Conservation (phyloP, 2,888 invertebrate genomes). For the Acheta domesticus region DNA sequence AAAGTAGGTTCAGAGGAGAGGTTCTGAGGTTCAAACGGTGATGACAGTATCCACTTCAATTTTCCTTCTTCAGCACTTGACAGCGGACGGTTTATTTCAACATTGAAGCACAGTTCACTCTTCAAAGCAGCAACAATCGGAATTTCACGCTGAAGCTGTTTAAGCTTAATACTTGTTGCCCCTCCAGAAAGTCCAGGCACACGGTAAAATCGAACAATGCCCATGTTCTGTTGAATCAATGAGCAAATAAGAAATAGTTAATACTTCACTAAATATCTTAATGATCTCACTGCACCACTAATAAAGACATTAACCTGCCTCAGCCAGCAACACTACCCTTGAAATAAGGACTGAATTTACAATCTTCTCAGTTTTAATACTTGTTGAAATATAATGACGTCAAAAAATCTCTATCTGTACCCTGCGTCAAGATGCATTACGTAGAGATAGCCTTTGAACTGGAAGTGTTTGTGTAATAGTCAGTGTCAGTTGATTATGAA, state of each 20-base stretch:
- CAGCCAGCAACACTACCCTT: too few species aligned
- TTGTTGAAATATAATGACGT: too few species aligned
- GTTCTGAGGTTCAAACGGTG: slow-evolving; percentile 61
- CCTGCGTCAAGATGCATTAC: too few species aligned
- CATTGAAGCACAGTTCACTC: slow-evolving; percentile 78
- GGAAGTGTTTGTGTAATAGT: too few species aligned
- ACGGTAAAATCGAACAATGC: slow-evolving; percentile 41
- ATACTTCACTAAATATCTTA: background rate
- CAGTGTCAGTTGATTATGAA: too few species aligned
- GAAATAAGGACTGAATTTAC: too few species aligned
- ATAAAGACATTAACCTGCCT: too few species aligned
- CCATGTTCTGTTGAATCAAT: slow-evolving; percentile 31
- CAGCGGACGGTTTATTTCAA: slow-evolving; percentile 60
- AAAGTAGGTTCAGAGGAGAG: slow-evolving; percentile 56
- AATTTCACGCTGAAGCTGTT: slow-evolving; percentile 39
- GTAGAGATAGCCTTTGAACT: too few species aligned
- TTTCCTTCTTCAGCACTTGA: slow-evolving; percentile 59
- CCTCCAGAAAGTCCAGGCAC: slow-evolving; percentile 43
- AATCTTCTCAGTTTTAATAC: too few species aligned
- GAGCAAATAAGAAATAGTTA: background rate
- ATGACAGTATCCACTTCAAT: slow-evolving; percentile 74
- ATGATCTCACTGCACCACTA: background rate
- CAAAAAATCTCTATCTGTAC: too few species aligned
- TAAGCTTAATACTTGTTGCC: slow-evolving; percentile 40
- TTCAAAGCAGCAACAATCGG: slow-evolving; percentile 52